A percentile compares a stretch with the other conserved stretches of the same genome.
Evolutionary conservation across 2,888 invertebrate genomes (phyloP).

Genomic region (Oscheius sp.): DNA sequence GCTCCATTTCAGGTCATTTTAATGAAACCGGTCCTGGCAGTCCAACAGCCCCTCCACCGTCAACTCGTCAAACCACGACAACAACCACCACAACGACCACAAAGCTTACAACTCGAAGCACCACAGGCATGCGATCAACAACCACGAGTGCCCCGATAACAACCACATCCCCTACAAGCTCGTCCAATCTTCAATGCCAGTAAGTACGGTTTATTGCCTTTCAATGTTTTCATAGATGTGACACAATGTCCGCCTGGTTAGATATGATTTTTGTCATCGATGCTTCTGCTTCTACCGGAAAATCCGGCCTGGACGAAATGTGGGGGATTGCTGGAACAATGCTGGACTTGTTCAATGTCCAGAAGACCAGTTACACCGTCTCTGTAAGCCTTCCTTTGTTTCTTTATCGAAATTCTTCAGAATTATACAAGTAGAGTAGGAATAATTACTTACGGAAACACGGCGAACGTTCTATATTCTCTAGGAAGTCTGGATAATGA

Average conservation of each 20-base stretch:
- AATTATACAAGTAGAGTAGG: conserved; percentile 23
- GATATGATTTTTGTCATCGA: conserved; percentile 24
- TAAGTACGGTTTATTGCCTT: too few relatives aligned
- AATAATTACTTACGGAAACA: conserved; percentile 22
- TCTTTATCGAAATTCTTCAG: background rate
- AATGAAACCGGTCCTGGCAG: too few relatives aligned
- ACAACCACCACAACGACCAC: too few relatives aligned
- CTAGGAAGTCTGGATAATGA: conserved; percentile 22
- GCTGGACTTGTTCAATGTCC: conserved; percentile 11
- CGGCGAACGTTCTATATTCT: background rate
- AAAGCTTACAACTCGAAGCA: too few relatives aligned
- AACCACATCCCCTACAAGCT: too few relatives aligned
- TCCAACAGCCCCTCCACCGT: too few relatives aligned
- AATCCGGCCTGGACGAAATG: conserved; percentile 12
- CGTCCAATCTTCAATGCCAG: too few relatives aligned
- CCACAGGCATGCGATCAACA: too few relatives aligned
- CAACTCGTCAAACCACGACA: too few relatives aligned
- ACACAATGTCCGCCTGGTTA: conserved; percentile 3
- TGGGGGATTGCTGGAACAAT: conserved; percentile 2
- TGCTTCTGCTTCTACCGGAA: background rate
- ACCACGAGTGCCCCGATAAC: too few relatives aligned
- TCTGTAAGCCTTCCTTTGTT: background rate
- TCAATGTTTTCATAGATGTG: background rate
- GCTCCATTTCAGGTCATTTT: too few relatives aligned
- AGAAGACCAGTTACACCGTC: background rate